phyloP scores from a whole-genome alignment of 2,888 invertebrate species.

The Actias luna region DNA sequence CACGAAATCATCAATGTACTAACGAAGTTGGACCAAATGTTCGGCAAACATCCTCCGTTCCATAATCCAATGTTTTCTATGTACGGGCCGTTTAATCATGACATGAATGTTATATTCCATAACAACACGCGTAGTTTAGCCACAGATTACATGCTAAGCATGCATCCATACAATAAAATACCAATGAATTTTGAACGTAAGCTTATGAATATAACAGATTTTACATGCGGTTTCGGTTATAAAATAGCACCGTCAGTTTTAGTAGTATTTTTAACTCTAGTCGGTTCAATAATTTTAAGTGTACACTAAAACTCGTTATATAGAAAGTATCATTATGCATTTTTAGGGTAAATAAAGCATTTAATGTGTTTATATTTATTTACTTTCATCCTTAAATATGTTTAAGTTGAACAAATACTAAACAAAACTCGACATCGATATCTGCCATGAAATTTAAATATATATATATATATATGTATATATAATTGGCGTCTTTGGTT shows the following conservation, averaged over 20 bases:
- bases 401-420: too few species aligned
- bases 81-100: constrained; percentile 85
- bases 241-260: constrained; percentile 39
- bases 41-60: constrained; percentile 82
- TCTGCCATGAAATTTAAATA: too few species aligned
- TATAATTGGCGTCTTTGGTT: too few species aligned
- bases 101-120: constrained; percentile 85
- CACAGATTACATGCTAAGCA: constrained; percentile 49
- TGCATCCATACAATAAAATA: constrained; percentile 59
- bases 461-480: too few species aligned
- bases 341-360: constrained; percentile 7
- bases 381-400: background rate
- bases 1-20: constrained; percentile 88
- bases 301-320: constrained; percentile 1
- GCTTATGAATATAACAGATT: constrained; percentile 45
- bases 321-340: constrained; percentile 3
- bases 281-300: constrained; percentile 35
- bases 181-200: constrained; percentile 65
- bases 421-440: too few species aligned
- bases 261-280: constrained; percentile 46
- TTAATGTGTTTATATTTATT: constrained; percentile 5
- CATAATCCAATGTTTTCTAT: constrained; percentile 85
- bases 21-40: constrained; percentile 85
- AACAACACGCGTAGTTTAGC: constrained; percentile 72
- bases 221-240: constrained; percentile 42